Evolutionary conservation across 2,113 vertebrate species (phyloP).

Genomic region (Brachionichthys hirsutus): DNA sequence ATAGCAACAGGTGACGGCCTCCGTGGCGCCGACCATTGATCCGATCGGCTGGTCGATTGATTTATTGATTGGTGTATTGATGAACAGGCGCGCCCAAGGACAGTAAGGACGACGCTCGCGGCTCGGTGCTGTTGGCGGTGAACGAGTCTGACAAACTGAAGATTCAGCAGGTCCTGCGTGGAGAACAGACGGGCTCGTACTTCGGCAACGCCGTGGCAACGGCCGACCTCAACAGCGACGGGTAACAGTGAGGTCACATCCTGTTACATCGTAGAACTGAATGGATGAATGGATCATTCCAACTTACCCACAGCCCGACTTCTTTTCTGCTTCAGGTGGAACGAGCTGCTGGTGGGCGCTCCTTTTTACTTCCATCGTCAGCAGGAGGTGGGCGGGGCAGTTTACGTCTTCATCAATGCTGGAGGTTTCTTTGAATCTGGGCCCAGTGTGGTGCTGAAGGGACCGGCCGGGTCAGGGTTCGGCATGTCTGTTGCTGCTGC

Average conservation of each 20-base stretch:
- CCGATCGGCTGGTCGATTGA: not conserved
- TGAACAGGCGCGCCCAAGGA: conserved; percentile 85
- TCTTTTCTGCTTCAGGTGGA: conserved; percentile 80
- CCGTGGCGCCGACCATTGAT: too few species aligned
- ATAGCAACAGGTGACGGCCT: conserved; percentile 64
- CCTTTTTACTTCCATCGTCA: conserved; percentile 87
- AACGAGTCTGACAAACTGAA: conserved; percentile 50
- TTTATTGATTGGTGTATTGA: not conserved
- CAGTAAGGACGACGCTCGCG: conserved; percentile 66
- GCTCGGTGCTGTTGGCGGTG: conserved; percentile 74
- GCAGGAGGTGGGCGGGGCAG: conserved; percentile 82
- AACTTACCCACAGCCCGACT: not conserved
- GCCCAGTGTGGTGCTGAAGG: conserved; percentile 73
- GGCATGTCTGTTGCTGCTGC: conserved; percentile 83
- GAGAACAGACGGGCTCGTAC: conserved; percentile 89
- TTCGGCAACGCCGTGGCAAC: conserved; percentile 87
- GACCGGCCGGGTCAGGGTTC: conserved; percentile 80
- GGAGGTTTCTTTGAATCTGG: conserved; percentile 75
- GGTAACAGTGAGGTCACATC: conserved; percentile 65
- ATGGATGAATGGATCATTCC: too few species aligned
- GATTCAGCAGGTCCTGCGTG: conserved; percentile 65
- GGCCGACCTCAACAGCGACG: conserved; percentile 87
- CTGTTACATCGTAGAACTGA: too few species aligned
- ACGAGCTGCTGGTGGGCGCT: conserved; percentile 90
- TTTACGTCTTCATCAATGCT: conserved; percentile 89